These are phyloP conservation scores for Toxostoma redivivum DNA, from an alignment of 2,113 vertebrate species.

Conservation along the genomic window DNA sequence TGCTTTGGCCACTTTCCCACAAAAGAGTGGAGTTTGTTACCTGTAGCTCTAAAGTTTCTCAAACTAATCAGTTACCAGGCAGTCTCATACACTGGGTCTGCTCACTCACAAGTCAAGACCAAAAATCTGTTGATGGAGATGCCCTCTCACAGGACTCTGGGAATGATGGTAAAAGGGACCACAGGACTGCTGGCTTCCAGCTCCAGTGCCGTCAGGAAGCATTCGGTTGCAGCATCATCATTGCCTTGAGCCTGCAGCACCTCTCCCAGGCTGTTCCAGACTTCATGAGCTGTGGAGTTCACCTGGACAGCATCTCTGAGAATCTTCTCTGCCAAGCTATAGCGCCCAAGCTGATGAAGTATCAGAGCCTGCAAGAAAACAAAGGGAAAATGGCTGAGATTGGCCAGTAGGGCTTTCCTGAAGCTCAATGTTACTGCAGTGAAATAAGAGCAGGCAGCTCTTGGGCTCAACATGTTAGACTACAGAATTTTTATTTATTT, in stretches of 20 bases:
- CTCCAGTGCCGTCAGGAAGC: slow-evolving; percentile 94
- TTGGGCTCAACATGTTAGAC: not conserved
- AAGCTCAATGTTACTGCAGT: not conserved
- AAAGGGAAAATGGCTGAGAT: not conserved
- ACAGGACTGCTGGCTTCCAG: slow-evolving; percentile 97
- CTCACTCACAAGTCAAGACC: not conserved
- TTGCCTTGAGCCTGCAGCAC: slow-evolving; percentile 97
- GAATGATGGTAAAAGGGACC: slow-evolving; percentile 96
- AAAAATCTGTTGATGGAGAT: not conserved
- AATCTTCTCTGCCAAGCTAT: slow-evolving; percentile 92
- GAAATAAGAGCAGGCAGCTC: not conserved
- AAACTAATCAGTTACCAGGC: slow-evolving; percentile 8
- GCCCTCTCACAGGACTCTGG: slow-evolving; percentile 83
- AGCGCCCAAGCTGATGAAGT: slow-evolving; percentile 93
- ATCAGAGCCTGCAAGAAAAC: slow-evolving; percentile 84
- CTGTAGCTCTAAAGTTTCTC: not conserved
- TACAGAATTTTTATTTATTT: not conserved
- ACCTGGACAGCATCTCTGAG: slow-evolving; percentile 95
- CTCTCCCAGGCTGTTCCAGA: slow-evolving; percentile 97
- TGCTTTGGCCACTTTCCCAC: not conserved
- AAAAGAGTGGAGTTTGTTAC: not conserved
- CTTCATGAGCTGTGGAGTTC: slow-evolving; percentile 94
- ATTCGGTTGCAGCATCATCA: slow-evolving; percentile 89
- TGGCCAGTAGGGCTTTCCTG: not conserved
- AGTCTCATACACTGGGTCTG: not conserved